A percentile compares a stretch with the other conserved stretches of the same genome.
phyloP scores from a whole-genome alignment of 2,888 invertebrate genomes.

The Drosophila histrio region DNA sequence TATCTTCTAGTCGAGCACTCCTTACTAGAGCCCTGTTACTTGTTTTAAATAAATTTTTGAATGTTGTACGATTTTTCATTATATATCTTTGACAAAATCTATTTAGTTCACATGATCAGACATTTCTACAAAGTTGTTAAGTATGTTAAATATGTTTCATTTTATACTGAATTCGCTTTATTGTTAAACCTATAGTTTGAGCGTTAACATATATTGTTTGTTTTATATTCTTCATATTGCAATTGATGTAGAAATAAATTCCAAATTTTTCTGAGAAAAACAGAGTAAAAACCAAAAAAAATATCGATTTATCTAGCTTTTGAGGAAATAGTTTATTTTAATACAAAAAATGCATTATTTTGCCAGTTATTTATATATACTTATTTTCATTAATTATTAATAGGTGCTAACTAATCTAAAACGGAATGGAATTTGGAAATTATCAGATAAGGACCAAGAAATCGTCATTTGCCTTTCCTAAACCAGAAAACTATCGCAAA shows the following conservation, averaged over 20 bases:
- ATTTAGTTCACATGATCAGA: constrained; percentile 1
- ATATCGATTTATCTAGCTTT: too few species aligned
- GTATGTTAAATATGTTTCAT: constrained; percentile 1
- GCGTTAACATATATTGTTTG: not conserved
- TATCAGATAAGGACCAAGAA: too few species aligned
- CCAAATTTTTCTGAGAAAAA: not conserved
- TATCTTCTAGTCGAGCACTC: not conserved
- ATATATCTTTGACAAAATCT: not conserved
- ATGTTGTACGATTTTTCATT: not conserved
- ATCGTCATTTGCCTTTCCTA: too few species aligned
- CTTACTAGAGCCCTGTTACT: not conserved
- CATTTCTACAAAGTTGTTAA: constrained; percentile 5
- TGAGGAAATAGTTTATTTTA: not conserved
- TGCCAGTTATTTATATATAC: not conserved
- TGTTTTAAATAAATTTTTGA: not conserved
- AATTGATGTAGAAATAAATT: not conserved
- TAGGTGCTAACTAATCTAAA: too few species aligned
- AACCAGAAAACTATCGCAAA: too few species aligned
- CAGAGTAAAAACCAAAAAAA: too few species aligned
- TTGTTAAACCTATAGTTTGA: not conserved
- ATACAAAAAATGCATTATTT: too few species aligned
- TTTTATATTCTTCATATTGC: not conserved
- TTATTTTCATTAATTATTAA: not conserved
- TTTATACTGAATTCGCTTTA: not conserved
- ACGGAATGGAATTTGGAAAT: too few species aligned